Evolutionary conservation across 2,888 invertebrate species (phyloP), one percentile per base, ranked within the genome.

Genomic region (Agrochola litura): DNA sequence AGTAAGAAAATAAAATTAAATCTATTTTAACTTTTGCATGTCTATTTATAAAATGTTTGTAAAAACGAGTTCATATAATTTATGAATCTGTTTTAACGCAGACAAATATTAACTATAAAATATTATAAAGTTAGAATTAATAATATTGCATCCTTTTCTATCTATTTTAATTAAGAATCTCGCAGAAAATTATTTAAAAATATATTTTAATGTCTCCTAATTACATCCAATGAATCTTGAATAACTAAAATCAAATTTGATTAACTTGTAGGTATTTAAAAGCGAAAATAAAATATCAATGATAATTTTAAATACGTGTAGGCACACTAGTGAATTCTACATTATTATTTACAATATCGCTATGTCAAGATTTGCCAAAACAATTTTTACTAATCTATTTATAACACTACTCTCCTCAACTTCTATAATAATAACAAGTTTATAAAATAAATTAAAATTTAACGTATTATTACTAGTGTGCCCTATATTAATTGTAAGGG

Each of bases 81-180:
- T 54, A 64, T 46, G 10, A 41, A 46, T 83, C 22, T 68, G 67
- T 82, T 56, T 56, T 46, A 54, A 49, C 8, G 6, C 46, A 52
- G 37, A 82, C 5, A 46, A 64, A 63, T 49, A 41, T 16, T 77
- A 83, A 54, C 46, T 46, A 49, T 66, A 77, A 78, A 49, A 22
- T 52, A 41, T 37, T 54, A 25, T 64, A 19, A 56, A 81, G 19
- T 43, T 56, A 84, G 61, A 43, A 64, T 65, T 67, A 67, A 43
- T 61, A 71, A 68, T 73, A 73, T 79, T 60, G n/a, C 83, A 84
- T 88, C 87, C 87, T 89, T 88, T 89, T 89, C 89, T 89, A 83
- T 83, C 81, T 70, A 79, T 78, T 74, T 71, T 70, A 64, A 70
- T 69, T 58, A 82, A 64, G 87, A 88, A 88, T 89, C 87, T 88